These are phyloP conservation scores for Burhinus bistriatus DNA, from an alignment of 2,113 vertebrate genomes.

Conservation along the genomic window DNA sequence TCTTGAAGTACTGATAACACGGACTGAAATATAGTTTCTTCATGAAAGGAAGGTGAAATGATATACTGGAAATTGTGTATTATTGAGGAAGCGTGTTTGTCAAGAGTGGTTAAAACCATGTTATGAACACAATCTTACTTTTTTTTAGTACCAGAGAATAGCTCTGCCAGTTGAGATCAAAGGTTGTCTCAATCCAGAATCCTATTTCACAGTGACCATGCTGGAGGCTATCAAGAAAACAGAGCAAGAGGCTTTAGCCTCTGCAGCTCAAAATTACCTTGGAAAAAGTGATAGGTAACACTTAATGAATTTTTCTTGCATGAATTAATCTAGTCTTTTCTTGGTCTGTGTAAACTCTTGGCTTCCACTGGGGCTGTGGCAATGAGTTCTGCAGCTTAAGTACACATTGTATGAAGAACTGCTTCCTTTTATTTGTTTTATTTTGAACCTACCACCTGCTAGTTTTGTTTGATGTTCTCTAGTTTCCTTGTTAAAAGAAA, in stretches of 20 bases:
- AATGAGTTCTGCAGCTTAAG: conserved; percentile 50
- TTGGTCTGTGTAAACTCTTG: conserved; percentile 29
- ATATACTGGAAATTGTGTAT: not conserved
- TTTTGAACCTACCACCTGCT: conserved; percentile 65
- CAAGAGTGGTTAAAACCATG: not conserved
- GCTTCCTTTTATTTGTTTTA: conserved; percentile 66
- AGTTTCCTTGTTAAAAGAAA: conserved; percentile 50
- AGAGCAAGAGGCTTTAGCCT: not conserved
- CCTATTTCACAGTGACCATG: not conserved
- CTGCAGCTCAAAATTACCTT: not conserved
- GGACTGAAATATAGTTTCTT: not conserved
- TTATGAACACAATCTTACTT: not conserved
- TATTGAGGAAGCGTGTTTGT: not conserved
- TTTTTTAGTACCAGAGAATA: not conserved
- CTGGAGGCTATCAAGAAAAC: not conserved
- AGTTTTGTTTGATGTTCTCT: conserved; percentile 69
- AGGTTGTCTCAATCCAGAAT: not conserved
- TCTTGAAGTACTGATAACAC: not conserved
- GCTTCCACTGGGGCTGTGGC: conserved; percentile 3
- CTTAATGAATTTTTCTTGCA: conserved; percentile 27
- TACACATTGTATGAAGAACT: conserved; percentile 59
- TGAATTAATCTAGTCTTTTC: conserved; percentile 36
- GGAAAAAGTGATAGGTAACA: not conserved
- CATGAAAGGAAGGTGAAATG: not conserved
- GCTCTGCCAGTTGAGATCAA: not conserved